Evolutionary conservation across 1,140 invertebrate species (phyloP), one percentile per base, ranked within the genome.

Genomic region (Drosophila fuyamai): DNA sequence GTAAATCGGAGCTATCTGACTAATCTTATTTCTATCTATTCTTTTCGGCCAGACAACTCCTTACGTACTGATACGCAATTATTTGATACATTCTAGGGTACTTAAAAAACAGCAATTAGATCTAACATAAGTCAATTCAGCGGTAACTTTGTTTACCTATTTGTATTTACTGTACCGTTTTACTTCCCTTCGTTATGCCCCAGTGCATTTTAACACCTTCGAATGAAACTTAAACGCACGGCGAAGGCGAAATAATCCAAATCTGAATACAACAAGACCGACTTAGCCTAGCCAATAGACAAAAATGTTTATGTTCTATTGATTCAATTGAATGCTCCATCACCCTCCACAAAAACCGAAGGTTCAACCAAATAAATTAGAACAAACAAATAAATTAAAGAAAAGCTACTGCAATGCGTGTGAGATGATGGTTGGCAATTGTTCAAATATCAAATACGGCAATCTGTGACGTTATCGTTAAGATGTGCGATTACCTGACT

Each of bases 401-500:
- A 48, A 54, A 79, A 88, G 79, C 79, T 41, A 80, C 84, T 84
- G 84, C 83, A 83, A 73, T 89, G 81, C 82, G 70, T 88, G 79
- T 72, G 61, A 41, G 57, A 41, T 40, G 62, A 23, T 61, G 18
- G 6, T 41, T 63, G 46, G 41, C 61, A 58, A 76, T 66, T 89
- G 81, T 86, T 72, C 18, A 56, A 51, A 61, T 58, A 54, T 38
- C 76, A 89, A 90, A 85, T 86, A 81, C 12, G 47, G 43, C 83
- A 76, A 91, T 81, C 78, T 78, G 53, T 58, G 48, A 41, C 65
- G 58, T 57, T 68, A 72, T 91, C 77, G 58, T 59, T 67, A 58
- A 32, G 41, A 55, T 50, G 43, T n/a, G 57, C 41, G 70, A 47
- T 67, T 44, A 63, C 46, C 76, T n/a, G 57, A n/a, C 16, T 32